Evolutionary conservation across 2,888 invertebrate species (phyloP), one percentile per base, ranked within the genome.

Genomic region (Acrobasis suavella): DNA sequence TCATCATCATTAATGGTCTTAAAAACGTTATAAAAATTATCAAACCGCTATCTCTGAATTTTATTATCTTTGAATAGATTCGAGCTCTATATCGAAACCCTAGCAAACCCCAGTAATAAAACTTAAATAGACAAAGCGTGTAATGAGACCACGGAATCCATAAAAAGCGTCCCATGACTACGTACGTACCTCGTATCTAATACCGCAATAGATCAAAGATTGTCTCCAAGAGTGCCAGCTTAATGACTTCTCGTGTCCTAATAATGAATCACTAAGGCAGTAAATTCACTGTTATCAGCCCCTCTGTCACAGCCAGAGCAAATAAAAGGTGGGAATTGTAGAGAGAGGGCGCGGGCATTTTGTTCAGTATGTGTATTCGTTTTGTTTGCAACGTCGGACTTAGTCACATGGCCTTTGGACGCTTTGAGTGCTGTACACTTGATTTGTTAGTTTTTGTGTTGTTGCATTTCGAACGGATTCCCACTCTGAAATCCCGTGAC

Each of bases 241-340:
- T 64, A 62, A 64, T 63, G 62, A 62, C 62, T 49, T 60, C 15
- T n/a, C 58, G 61, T 62, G 62, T 54, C 62, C 58, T 51, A 16
- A 59, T 60, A 64, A 65, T 66, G 66, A 65, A 64, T 68, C 63
- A 66, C 62, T 22, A 50, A 49, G 46, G 58, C 66, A 56, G 64
- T 68, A 64, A 67, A 68, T 64, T 62, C 60, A 50, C 39, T 49
- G 63, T 62, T 68, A 67, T 68, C 65, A 65, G 62, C 64, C 65
- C 61, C 54, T 65, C 62, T 65, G 63, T 58, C 37, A 58, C 49
- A 49, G 16, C 12, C 63, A 63, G 54, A 17, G 62, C 46, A 61
- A 64, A 66, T 59, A 63, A 64, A 63, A 50, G 32, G 60, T 54
- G 17, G 50, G 59, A 63, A 63, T 17, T 16, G 55, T 51, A 50